Evolutionary conservation across 2,113 vertebrate species (phyloP), one percentile per base, ranked within the genome.

Genomic region (Aptenodytes forsteri): DNA sequence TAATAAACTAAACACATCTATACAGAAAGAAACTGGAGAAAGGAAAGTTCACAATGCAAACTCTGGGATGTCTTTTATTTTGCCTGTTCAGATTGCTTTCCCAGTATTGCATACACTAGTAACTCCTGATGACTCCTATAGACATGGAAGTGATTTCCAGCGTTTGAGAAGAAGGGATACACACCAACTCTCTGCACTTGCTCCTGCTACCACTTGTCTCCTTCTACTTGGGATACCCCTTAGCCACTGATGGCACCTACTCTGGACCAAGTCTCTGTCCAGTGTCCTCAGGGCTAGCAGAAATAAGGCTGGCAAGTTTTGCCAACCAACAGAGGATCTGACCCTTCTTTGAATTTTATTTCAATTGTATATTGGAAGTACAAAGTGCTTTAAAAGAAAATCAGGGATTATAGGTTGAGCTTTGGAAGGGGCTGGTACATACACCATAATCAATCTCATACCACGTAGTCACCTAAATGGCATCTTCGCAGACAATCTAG

Each of bases 1-100:
- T 38, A 52, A 96, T 92, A 95, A 96, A 90, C 86, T 88, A 88
- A 94, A 90, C 38, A 73, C 52, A 79, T 92, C 73, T 36, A 87
- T 2, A 8, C 36, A 91, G 90, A 84, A 62, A 78, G 82, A 91
- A 96, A 82, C 26, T 23, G 40, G 65, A 93, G n/a, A 55, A 9
- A 38, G 16, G 30, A 59, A 78, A 84, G n/a, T 55, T 91, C 89
- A 46, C 80, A 69, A 6, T n/a, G 62, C 47, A 82, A 64, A 42
- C 64, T 83, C 59, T 56, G 49, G 44, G 89, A 87, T 8, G 5
- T 61, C 54, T 84, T 76, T 69, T 56, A 23, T 82, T 80, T 32
- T 65, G 65, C 70, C 71, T 65, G 13, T 25, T 66, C 36, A 59
- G 56, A 86, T 40, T 58, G 59, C 44, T 81, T 94, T 83, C 52